These are phyloP conservation scores for Epistrophella euchroma DNA, from an alignment of 2,888 invertebrate genomes.

Conservation along the genomic window DNA sequence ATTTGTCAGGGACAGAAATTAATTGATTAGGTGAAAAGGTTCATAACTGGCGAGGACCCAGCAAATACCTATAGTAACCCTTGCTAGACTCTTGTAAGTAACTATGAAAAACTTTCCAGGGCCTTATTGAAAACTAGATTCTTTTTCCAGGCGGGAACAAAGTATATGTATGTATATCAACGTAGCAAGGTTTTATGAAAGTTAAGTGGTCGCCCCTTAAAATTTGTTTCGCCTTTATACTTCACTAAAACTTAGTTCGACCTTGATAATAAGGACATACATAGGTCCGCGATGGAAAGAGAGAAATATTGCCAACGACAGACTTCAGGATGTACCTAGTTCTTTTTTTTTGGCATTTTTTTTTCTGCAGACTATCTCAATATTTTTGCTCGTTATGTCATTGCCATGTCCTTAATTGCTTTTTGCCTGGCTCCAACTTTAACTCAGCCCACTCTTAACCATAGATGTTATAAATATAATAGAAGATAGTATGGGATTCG, in stretches of 20 bases:
- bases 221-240: background rate
- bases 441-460: background rate
- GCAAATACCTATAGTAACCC: no score
- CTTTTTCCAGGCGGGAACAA: no score
- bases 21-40: no score
- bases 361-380: slow-evolving; percentile 70
- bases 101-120: no score
- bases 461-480: background rate
- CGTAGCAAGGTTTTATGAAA: no score
- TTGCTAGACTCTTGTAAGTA: no score
- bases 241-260: background rate
- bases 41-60: no score
- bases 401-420: slow-evolving; percentile 75
- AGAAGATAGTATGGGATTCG: background rate
- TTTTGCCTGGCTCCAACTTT: slow-evolving; percentile 55
- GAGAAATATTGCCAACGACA: slow-evolving; percentile 28
- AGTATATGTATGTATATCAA: no score
- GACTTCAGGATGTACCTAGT: slow-evolving; percentile 36
- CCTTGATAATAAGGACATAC: slow-evolving; percentile 16
- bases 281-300: slow-evolving; percentile 28
- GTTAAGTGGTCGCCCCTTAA: no score
- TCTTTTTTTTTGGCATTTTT: slow-evolving; percentile 27
- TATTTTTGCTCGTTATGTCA: slow-evolving; percentile 76
- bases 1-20: no score
- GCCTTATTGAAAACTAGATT: no score